phyloP scores from a whole-genome alignment of 2,888 invertebrate species.

The Tanaodytes sp. region DNA sequence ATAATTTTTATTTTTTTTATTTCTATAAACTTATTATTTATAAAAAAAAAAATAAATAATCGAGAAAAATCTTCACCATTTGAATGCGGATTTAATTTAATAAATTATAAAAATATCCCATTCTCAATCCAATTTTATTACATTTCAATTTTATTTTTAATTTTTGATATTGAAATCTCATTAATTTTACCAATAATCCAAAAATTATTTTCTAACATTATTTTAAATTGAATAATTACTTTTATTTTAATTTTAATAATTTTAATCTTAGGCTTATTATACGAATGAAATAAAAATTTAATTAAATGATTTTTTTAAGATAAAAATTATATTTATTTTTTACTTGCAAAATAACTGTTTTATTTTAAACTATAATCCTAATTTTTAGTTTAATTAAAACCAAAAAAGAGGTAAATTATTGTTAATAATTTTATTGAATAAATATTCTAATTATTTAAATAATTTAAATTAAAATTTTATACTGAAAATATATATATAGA shows the following conservation, averaged over 20 bases:
- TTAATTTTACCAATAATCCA: slow-evolving; percentile 77
- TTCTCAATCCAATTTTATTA: slow-evolving; percentile 79
- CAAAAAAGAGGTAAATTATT: slow-evolving; percentile 79
- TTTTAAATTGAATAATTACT: slow-evolving; percentile 72
- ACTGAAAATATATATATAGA: slow-evolving; percentile 36
- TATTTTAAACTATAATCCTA: slow-evolving; percentile 69
- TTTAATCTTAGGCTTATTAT: slow-evolving; percentile 74
- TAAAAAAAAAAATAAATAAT: slow-evolving; percentile 76
- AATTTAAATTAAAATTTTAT: slow-evolving; percentile 39
- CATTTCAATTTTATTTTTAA: slow-evolving; percentile 81
- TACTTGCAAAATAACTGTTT: slow-evolving; percentile 68
- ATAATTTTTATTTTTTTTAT: slow-evolving; percentile 74
- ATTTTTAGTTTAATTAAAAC: slow-evolving; percentile 79
- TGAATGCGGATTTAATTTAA: slow-evolving; percentile 78
- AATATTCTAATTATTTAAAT: slow-evolving; percentile 74
- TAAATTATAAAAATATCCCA: slow-evolving; percentile 74
- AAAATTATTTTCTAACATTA: too few relatives aligned
- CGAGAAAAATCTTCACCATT: slow-evolving; percentile 80
- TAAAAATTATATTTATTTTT: slow-evolving; percentile 30
- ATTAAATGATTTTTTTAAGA: slow-evolving; percentile 43
- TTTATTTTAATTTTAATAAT: slow-evolving; percentile 69
- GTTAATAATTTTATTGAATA: slow-evolving; percentile 79
- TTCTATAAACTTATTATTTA: slow-evolving; percentile 63
- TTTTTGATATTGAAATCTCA: slow-evolving; percentile 83
- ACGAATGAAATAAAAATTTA: slow-evolving; percentile 43